Base-by-base conservation (phyloP, 2,113 vertebrate genomes). In the Poeciliopsis prolifica region DNA sequence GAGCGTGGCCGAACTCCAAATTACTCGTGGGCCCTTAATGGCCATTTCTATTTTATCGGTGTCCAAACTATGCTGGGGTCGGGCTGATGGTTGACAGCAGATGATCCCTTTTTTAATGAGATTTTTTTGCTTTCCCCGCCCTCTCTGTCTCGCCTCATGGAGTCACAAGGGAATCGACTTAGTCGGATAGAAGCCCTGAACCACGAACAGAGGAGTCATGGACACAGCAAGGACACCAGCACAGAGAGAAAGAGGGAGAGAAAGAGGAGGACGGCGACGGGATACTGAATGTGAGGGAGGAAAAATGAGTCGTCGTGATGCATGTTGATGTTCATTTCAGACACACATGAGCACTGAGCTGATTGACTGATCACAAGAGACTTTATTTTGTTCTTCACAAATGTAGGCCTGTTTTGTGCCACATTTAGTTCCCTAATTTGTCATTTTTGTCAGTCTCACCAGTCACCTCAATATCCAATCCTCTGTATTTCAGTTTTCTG, bases 81-180 rank as follows among this genome's bases (percentile, higher is more conserved):
- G 17, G 51, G 42, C 48, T 12, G n/a, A 29, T 68, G 42, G 79
- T 62, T 82, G 88, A 88, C 82, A 88, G 87, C 83, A 89, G 85
- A 87, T 88, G 88, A 91, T 88, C 79, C 88, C 58, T 77, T 86
- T 79, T 88, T 78, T 91, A 90, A 91, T 91, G 86, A 88, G 87
- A 81, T 89, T 90, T 86, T 37, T 11, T 37, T 12, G 13, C 17
- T 29, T 60, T 17, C 33, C 65, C 65, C 31, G 2, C 51, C 19
- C 4, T 74, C 64, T 77, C 71, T 61, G 77, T 86, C 85, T 87
- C 72, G 42, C 74, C 82, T 85, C 79, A 75, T 74, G 87, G 87
- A 31, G 33, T 75, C 90, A 88, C 88, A 69, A 80, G 89, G 88
- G 90, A 91, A 83, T 86, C 81, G 48, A 86, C 64, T 83, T 71